These are phyloP conservation scores for Lordiphosa mommai DNA, from an alignment of 1,140 invertebrate species.

Conservation along the genomic window DNA sequence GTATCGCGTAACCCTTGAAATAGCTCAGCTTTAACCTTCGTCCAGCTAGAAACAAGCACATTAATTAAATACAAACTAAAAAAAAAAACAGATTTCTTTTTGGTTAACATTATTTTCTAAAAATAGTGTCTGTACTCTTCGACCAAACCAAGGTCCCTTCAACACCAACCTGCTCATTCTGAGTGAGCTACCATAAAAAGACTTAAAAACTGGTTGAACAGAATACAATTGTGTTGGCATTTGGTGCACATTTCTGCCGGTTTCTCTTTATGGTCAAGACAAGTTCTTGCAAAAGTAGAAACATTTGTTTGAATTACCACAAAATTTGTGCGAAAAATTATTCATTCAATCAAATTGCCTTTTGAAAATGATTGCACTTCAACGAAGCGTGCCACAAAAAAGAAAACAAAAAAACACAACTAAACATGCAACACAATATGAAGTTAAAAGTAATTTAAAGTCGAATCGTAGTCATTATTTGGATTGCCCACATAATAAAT, in stretches of 20 bases:
- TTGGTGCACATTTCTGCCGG: constrained; percentile 70
- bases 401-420: constrained; percentile 33
- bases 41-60: too few species aligned
- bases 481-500: constrained; percentile 66
- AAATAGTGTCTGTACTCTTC: neutral
- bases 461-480: constrained; percentile 39
- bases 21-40: too few species aligned
- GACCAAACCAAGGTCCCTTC: constrained; percentile 6
- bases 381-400: constrained; percentile 56
- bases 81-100: too few species aligned
- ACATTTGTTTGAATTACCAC: constrained; percentile 2
- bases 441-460: constrained; percentile 35
- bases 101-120: neutral
- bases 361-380: constrained; percentile 35
- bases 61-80: too few species aligned
- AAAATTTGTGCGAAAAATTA: constrained; percentile 16
- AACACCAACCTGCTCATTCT: constrained; percentile 35
- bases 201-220: constrained; percentile 39
- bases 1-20: too few species aligned
- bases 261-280: constrained; percentile 75
- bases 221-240: constrained; percentile 42
- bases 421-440: neutral
- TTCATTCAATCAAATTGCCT: constrained; percentile 29
- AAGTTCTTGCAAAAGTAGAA: constrained; percentile 54
- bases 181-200: constrained; percentile 43